Evolutionary conservation across 2,888 invertebrate genomes (phyloP).

Genomic region (Polylopha cassiicola): DNA sequence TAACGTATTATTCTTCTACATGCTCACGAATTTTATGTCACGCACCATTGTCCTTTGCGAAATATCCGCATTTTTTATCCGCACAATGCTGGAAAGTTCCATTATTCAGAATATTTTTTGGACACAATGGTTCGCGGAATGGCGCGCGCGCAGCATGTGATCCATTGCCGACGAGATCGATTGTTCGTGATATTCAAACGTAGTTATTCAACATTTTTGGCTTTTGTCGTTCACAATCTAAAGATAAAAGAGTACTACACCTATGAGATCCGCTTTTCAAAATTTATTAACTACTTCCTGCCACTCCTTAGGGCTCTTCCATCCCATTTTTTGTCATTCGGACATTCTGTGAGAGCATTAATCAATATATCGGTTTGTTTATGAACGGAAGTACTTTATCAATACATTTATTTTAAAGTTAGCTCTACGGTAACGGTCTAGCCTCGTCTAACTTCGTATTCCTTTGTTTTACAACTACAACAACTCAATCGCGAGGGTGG

Average conservation of each 20-base stretch:
- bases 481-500: conserved; percentile 1
- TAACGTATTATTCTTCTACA: conserved; percentile 24
- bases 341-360: background rate
- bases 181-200: conserved; percentile 64
- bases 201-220: conserved; percentile 62
- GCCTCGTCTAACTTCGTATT: no score
- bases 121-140: conserved; percentile 58
- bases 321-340: conserved; percentile 33
- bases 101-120: conserved; percentile 65
- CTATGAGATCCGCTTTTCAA: conserved; percentile 51
- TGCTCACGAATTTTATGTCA: conserved; percentile 47
- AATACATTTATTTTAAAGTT: no score
- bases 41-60: conserved; percentile 59
- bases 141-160: conserved; percentile 72
- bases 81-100: conserved; percentile 62
- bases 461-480: conserved; percentile 7
- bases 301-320: conserved; percentile 44
- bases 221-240: conserved; percentile 56
- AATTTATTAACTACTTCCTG: conserved; percentile 63
- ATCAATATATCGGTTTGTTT: background rate
- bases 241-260: conserved; percentile 59
- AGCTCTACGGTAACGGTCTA: no score
- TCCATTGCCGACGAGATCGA: conserved; percentile 54
- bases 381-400: no score
- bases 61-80: conserved; percentile 65